Evolutionary conservation across 2,797 vertebrate species (phyloP).

Genomic region (Apogon hyalosoma): DNA sequence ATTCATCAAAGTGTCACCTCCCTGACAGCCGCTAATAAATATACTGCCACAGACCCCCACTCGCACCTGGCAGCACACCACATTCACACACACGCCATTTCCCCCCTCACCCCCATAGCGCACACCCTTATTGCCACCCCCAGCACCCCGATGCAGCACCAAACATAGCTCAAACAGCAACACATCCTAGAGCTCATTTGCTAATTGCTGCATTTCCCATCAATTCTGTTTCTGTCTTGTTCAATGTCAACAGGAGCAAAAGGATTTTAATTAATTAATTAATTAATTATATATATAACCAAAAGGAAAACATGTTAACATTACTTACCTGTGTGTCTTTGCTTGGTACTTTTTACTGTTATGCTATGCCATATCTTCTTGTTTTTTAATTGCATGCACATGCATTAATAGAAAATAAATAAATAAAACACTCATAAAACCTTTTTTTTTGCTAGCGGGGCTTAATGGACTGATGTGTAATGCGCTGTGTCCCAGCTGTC

Average conservation of each 20-base stretch:
- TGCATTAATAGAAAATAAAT: not conserved
- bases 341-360: conserved; percentile 14
- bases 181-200: conserved; percentile 96
- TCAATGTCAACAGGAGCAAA: conserved; percentile 87
- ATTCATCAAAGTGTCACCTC: conserved; percentile 99
- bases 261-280: conserved; percentile 64
- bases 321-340: conserved; percentile 33
- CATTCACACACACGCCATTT: conserved; percentile 53
- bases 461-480: conserved; percentile 62
- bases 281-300: conserved; percentile 72
- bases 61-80: conserved; percentile 91
- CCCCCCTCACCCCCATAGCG: conserved; percentile 19
- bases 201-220: conserved; percentile 99
- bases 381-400: conserved; percentile 22
- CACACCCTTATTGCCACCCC: conserved; percentile 56
- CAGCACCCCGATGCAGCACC: conserved; percentile 73
- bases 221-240: conserved; percentile 95
- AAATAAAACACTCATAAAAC: conserved; percentile 10
- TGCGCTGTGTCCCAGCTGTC: conserved; percentile 38
- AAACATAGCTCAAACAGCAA: conserved; percentile 82
- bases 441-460: conserved; percentile 2
- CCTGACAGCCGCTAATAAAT: conserved; percentile 99
- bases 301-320: conserved; percentile 52
- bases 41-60: conserved; percentile 96
- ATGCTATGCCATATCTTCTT: conserved; percentile 12